Conservation (phyloP, 1,140 invertebrate genomes). For the Sinella curviseta region DNA sequence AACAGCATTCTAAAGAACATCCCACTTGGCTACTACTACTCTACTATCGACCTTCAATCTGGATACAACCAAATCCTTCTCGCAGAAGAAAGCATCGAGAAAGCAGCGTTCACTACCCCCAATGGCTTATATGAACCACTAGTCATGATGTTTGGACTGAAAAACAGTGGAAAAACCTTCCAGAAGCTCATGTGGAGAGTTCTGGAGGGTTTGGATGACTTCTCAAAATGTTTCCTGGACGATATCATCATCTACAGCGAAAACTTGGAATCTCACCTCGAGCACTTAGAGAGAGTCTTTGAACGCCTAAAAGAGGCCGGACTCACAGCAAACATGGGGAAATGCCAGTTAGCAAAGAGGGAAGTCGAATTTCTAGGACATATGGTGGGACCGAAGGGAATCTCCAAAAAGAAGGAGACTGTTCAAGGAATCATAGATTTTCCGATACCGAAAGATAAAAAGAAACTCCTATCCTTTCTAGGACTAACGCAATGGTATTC, state of each 20-base stretch:
- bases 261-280: not conserved
- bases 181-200: constrained; percentile 58
- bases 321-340: constrained; percentile 50
- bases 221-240: not conserved
- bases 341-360: constrained; percentile 24
- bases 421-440: constrained; percentile 48
- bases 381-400: constrained; percentile 50
- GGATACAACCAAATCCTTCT: not conserved
- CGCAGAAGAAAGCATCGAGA: not conserved
- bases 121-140: constrained; percentile 53
- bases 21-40: not conserved
- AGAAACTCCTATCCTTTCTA: constrained; percentile 55
- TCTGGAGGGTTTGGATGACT: constrained; percentile 49
- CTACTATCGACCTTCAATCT: not conserved
- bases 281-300: not conserved
- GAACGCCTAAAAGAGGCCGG: constrained; percentile 38
- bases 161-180: constrained; percentile 58
- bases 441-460: constrained; percentile 50
- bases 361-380: constrained; percentile 50
- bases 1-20: constrained; percentile 1
- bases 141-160: constrained; percentile 56
- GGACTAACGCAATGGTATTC: constrained; percentile 55
- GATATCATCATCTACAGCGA: not conserved
- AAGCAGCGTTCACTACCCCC: not conserved
- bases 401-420: constrained; percentile 51